phyloP scores from a whole-genome alignment of 2,113 vertebrate genomes.

The Leptocoma aspasia region DNA sequence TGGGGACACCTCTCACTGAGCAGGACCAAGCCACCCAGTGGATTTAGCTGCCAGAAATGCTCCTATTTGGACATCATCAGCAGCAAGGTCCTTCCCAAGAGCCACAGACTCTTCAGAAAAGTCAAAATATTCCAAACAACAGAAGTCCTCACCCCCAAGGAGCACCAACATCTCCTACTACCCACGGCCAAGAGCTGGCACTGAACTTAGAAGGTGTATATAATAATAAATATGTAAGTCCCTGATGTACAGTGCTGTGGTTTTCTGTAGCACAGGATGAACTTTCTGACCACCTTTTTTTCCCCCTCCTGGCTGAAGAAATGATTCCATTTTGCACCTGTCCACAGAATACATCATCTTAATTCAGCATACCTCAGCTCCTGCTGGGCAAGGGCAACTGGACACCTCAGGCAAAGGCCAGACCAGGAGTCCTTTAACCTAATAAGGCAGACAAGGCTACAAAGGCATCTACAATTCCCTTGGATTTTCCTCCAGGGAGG shows the following conservation, averaged over 20 bases:
- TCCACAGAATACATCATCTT: conserved; percentile 1
- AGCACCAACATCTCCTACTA: not conserved
- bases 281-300: not conserved
- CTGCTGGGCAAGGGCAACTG: conserved; percentile 2
- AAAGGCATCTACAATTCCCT: conserved; percentile 8
- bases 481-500: not conserved
- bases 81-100: not conserved
- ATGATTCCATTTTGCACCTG: not conserved
- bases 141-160: not conserved
- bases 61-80: not conserved
- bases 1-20: not conserved
- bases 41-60: not conserved
- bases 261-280: not conserved
- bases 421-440: not conserved
- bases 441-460: conserved; percentile 9
- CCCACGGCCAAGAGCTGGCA: not conserved
- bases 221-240: not conserved
- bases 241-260: accelerated
- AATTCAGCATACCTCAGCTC: conserved; percentile 19
- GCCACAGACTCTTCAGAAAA: not conserved
- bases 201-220: too few relatives aligned
- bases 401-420: not conserved
- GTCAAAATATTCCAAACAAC: not conserved
- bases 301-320: not conserved
- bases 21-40: accelerated